Evolutionary conservation across 2,797 vertebrate genomes (phyloP).

Genomic region (Cyclopterus lumpus): DNA sequence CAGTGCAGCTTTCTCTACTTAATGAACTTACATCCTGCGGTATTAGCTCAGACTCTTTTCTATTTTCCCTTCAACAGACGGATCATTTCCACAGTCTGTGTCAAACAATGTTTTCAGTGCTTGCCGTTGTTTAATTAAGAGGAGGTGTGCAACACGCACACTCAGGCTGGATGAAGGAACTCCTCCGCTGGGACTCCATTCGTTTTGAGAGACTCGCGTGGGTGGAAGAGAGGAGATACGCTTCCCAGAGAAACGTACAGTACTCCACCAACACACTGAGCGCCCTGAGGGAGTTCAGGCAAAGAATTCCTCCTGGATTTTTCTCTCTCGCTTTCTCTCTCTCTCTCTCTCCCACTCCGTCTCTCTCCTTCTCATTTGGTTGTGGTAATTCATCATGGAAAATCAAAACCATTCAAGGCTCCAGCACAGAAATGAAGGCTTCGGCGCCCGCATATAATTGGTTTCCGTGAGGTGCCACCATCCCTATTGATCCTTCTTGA

Average conservation of each 20-base stretch:
- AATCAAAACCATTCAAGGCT: slow-evolving; percentile 73
- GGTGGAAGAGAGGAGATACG: slow-evolving; percentile 70
- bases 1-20: slow-evolving; percentile 10
- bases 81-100: slow-evolving; percentile 54
- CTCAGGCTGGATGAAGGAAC: slow-evolving; percentile 69
- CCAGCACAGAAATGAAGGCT: slow-evolving; percentile 56
- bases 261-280: slow-evolving; percentile 70
- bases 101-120: slow-evolving; percentile 55
- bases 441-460: slow-evolving; percentile 61
- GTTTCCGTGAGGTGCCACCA: slow-evolving; percentile 64
- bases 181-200: slow-evolving; percentile 72
- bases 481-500: slow-evolving; percentile 70
- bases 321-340: slow-evolving; percentile 59
- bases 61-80: slow-evolving; percentile 24
- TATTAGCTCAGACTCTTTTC: slow-evolving; percentile 36
- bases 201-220: slow-evolving; percentile 67
- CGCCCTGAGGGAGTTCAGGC: slow-evolving; percentile 60
- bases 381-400: slow-evolving; percentile 76
- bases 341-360: not conserved
- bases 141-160: slow-evolving; percentile 61
- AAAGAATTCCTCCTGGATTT: slow-evolving; percentile 72
- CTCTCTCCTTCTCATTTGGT: slow-evolving; percentile 68
- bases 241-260: slow-evolving; percentile 73
- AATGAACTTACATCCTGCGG: slow-evolving; percentile 44
- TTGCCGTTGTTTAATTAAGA: slow-evolving; percentile 79